These are phyloP conservation scores for Enteromius afrohamiltoni DNA, from an alignment of 2,797 vertebrate species.

Conservation along the genomic window DNA sequence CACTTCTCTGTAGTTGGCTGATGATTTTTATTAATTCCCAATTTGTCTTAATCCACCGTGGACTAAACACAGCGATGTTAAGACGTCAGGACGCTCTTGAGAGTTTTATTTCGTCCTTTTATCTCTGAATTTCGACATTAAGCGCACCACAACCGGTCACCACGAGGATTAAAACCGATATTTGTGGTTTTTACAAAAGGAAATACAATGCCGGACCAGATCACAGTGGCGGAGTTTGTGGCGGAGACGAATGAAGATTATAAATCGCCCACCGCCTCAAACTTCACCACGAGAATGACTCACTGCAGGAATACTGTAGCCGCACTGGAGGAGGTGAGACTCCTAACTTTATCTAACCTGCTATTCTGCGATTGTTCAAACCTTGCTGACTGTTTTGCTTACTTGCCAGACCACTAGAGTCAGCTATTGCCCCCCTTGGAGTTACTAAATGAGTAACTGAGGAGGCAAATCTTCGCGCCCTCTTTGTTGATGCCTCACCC, in stretches of 20 bases:
- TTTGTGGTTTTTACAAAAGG: slow-evolving; percentile 47
- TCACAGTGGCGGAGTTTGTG: slow-evolving; percentile 97
- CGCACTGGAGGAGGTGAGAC: slow-evolving; percentile 94
- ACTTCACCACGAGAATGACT: slow-evolving; percentile 97
- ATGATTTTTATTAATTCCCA: slow-evolving; percentile 33
- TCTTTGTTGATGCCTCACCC: slow-evolving; percentile 49
- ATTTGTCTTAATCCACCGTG: slow-evolving; percentile 35
- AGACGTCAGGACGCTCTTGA: slow-evolving; percentile 40
- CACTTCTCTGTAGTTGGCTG: slow-evolving; percentile 30
- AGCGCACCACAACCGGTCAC: neutral
- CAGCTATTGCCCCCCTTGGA: slow-evolving; percentile 24
- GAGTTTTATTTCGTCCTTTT: slow-evolving; percentile 28
- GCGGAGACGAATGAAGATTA: slow-evolving; percentile 98
- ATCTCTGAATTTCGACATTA: slow-evolving; percentile 20
- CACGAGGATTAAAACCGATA: slow-evolving; percentile 1
- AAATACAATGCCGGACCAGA: slow-evolving; percentile 92
- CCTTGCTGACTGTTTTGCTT: slow-evolving; percentile 5
- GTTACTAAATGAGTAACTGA: slow-evolving; percentile 31
- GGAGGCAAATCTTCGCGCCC: slow-evolving; percentile 37
- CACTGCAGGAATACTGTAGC: slow-evolving; percentile 96
- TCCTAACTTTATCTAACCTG: slow-evolving; percentile 6
- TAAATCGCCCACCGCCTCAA: slow-evolving; percentile 96
- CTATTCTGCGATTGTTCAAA: neutral
- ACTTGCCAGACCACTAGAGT: slow-evolving; percentile 20
- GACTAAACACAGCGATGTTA: slow-evolving; percentile 70